Evolutionary conservation across 2,797 vertebrate species (phyloP), one percentile per base, ranked within the genome.

Genomic region (Amblyraja radiata): DNA sequence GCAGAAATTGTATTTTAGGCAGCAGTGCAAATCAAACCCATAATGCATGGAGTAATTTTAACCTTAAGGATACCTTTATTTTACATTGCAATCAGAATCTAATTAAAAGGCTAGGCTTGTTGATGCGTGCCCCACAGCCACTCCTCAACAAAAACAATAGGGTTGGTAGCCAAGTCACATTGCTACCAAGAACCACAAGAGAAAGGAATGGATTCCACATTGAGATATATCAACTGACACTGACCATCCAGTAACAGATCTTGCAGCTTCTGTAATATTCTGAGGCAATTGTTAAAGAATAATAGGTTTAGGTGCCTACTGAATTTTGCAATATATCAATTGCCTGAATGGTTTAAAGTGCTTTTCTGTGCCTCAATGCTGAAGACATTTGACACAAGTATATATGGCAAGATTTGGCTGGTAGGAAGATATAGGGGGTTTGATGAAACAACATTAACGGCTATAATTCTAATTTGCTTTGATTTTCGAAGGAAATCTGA

Each of bases 141-240:
- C 36, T 32, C 10, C n/a, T 86, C 63, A 88, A 65, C 84, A 68
- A 32, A 16, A 46, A 86, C 28, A 68, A 65, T 7, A 7, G 61
- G 18, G 14, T n/a, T 65, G 13, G 1, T 88, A 65, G 61, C 6
- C 32, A 0, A 88, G 84, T 88, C 32, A 68, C 84, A 73, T 74
- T 25, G 71, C 76, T 76, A 92, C 90, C 58, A 84, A 84, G 13
- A 84, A 61, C 81, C 81, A 84, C 9, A 76, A 88, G 71, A 74
- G 71, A 92, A 92, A 74, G 39, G 71, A 92, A 28, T 74, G 5
- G 39, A 73, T 46, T 25, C 10, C 39, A 91, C 8, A 74, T 36
- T 76, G 90, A 92, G 76, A 6, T 79, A 16, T 39, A 39, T 79
- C 80, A 84, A 54, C 54, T 84, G 25, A 61, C 54, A 84, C 54